Evolutionary conservation across 1,140 invertebrate species (phyloP).

Genomic region (Plodia interpunctella): DNA sequence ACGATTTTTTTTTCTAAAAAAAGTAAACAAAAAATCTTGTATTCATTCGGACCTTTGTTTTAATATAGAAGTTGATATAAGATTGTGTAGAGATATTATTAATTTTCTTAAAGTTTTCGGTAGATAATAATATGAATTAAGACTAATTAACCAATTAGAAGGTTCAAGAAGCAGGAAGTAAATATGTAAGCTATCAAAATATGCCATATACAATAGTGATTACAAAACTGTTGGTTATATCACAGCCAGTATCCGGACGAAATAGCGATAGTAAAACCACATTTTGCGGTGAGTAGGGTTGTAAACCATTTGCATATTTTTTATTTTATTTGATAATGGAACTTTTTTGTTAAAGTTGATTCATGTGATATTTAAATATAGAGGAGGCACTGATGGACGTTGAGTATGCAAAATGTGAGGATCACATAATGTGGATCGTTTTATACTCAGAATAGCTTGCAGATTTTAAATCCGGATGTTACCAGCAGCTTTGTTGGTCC

Average conservation of each 20-base stretch:
- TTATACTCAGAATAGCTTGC: too few species aligned
- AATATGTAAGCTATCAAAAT: neutral
- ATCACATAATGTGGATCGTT: too few species aligned
- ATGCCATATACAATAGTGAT: slow-evolving; percentile 1
- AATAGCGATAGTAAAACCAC: neutral
- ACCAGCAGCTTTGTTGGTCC: too few species aligned
- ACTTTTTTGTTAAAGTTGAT: too few species aligned
- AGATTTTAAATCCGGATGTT: too few species aligned
- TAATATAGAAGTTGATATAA: too few species aligned
- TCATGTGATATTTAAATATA: too few species aligned
- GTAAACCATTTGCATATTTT: neutral
- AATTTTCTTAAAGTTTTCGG: neutral
- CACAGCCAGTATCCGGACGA: neutral
- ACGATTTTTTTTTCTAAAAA: neutral
- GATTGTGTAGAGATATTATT: too few species aligned
- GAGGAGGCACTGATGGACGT: too few species aligned
- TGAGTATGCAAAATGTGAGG: too few species aligned
- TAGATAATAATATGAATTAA: neutral
- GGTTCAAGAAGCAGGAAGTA: slow-evolving; percentile 1
- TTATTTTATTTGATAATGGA: too few species aligned
- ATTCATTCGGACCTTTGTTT: too few species aligned
- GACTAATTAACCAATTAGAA: neutral
- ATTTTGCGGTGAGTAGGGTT: slow-evolving; percentile 4
- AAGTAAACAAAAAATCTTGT: neutral
- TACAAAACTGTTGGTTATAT: slow-evolving; percentile 4